phyloP scores from a whole-genome alignment of 2,797 vertebrate genomes.

The Eidolon dupreanum region DNA sequence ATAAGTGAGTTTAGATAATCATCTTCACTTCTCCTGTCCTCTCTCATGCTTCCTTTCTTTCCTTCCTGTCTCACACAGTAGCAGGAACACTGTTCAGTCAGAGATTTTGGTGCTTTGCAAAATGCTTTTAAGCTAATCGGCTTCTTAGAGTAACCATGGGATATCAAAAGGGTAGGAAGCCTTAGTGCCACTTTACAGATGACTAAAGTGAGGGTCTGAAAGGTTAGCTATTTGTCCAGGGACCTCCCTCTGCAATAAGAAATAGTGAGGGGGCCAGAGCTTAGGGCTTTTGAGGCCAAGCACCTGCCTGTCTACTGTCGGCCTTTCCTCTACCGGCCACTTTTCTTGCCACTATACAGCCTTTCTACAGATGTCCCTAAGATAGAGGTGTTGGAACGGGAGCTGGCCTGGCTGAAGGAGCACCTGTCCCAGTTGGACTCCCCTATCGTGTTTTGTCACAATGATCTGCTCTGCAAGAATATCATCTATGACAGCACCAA shows the following conservation, averaged over 20 bases:
- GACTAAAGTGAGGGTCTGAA: neutral
- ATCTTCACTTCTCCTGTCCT: neutral
- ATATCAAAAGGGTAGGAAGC: neutral
- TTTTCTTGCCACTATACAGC: constrained; percentile 79
- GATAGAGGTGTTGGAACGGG: constrained; percentile 91
- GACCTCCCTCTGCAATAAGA: neutral
- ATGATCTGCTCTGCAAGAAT: constrained; percentile 98
- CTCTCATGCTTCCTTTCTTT: neutral
- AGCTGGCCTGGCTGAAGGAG: constrained; percentile 96
- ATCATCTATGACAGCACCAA: constrained; percentile 94
- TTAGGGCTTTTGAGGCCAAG: neutral
- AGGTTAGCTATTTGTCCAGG: neutral
- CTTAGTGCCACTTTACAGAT: neutral
- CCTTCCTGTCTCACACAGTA: neutral
- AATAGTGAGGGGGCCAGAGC: neutral
- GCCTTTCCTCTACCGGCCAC: neutral
- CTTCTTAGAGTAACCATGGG: neutral
- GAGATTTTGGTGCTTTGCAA: neutral
- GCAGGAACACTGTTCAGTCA: neutral
- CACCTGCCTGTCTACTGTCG: neutral
- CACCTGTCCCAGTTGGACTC: constrained; percentile 94
- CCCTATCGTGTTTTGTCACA: constrained; percentile 97
- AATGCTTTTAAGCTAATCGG: neutral
- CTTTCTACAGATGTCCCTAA: constrained; percentile 93
- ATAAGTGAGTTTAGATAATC: accelerated